Base-by-base conservation (phyloP, 30 jellyfish, hydroid and myxozoan genomes). In the Aurelia aurita complex sp. Pacific region DNA sequence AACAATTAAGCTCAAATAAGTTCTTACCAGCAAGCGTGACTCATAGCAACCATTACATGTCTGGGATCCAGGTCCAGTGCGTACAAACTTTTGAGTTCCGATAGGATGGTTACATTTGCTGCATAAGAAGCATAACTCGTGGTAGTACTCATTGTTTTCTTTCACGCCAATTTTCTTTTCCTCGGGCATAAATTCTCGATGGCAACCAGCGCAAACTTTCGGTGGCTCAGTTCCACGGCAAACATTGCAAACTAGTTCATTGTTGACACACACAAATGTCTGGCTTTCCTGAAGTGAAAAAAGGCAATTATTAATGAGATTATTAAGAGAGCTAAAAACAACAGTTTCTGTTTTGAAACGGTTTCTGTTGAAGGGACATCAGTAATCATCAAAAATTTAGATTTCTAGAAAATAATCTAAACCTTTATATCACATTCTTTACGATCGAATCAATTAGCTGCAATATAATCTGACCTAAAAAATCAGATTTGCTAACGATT, bases 151-250 rank as follows among this genome's bases (percentile, higher is more conserved):
- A 52, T 94, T 89, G 74, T 89, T 59, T 29, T 80, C 97, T 73
- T 88, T 88, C 29, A 94, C 91, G 10, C 97, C 97, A 54, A 94
- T 86, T 61, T 94, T 94, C 92, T 85, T 89, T 77, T 94, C 99
- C 35, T 94, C 97, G 5, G 93, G 91, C 73, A 69, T 60, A 70
- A 94, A 94, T 67, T 80, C 88, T 1, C 79, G 82, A n/a, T 82
- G 67, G 74, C 99, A 94, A 1, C 82, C 91, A 32, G 94, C 89
- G 64, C 99, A 94, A 46, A 36, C 42, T 82, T 81, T 89, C 50
- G 96, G 96, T 32, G 97, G 96, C 65, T 88, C 98, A 19, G 65
- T 85, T 64, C 99, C 99, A 18, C 97, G 89, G 62, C 99, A 94
- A 8, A 55, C 57, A 64, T 94, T 96, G 87, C 99, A 94, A 10